A percentile compares a stretch with the other conserved stretches of the same genome.
Evolutionary conservation across 2,888 invertebrate genomes (phyloP).

Genomic region (Plagodis dolabraria): DNA sequence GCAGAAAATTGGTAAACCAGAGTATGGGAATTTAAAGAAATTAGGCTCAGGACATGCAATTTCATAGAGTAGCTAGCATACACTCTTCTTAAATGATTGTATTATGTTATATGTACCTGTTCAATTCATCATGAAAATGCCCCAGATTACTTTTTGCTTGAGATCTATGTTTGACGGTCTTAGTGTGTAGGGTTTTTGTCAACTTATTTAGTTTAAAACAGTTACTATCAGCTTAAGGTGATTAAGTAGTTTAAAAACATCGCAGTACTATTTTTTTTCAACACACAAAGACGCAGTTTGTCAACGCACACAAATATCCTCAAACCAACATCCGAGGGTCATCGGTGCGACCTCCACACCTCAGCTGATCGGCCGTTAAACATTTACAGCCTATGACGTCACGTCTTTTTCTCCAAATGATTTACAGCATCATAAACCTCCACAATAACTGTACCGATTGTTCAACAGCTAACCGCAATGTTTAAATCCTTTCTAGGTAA

Average conservation of each 20-base stretch:
- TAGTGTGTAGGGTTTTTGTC: too few species aligned
- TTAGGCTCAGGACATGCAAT: too few species aligned
- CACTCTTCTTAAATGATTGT: too few species aligned
- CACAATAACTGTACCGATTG: constrained; percentile 82
- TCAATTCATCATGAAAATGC: too few species aligned
- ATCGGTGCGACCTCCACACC: constrained; percentile 64
- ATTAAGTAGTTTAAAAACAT: not conserved
- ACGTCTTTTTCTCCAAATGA: constrained; percentile 76
- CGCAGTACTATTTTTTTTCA: not conserved
- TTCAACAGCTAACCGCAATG: constrained; percentile 83
- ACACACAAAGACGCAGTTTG: constrained; percentile 3
- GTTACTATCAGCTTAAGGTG: too few species aligned
- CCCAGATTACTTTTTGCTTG: too few species aligned
- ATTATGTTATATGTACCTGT: too few species aligned
- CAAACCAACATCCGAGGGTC: constrained; percentile 40
- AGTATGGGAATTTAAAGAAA: too few species aligned
- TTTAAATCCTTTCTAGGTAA: constrained; percentile 82
- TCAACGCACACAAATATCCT: constrained; percentile 26
- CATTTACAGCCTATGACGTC: constrained; percentile 79
- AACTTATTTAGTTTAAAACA: too few species aligned
- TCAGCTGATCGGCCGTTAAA: constrained; percentile 82
- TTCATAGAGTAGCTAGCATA: too few species aligned
- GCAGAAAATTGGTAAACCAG: too few species aligned
- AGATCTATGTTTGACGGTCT: too few species aligned
- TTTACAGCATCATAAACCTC: constrained; percentile 79